A percentile compares a stretch with the other conserved stretches of the same genome.
These are phyloP conservation scores for Choloepus didactylus DNA, from an alignment of 2,797 vertebrate genomes.

Conservation along the genomic window DNA sequence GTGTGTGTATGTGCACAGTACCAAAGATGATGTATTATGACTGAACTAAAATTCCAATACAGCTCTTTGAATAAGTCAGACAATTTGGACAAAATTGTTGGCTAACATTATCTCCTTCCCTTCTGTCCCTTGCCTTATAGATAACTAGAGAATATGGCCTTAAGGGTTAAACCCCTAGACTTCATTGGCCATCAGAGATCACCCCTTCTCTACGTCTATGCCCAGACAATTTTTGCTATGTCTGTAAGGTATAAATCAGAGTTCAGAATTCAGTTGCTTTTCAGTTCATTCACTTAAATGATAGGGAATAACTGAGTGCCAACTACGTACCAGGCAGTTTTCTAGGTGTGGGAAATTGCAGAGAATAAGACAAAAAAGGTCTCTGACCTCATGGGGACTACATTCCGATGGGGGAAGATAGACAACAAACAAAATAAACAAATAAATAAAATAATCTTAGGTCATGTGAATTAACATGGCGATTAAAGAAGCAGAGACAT, in stretches of 20 bases:
- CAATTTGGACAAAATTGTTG: neutral
- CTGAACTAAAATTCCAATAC: neutral
- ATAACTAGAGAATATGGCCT: neutral
- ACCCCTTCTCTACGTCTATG: neutral
- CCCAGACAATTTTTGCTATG: neutral
- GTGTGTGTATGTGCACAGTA: fast-evolving
- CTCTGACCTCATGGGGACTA: neutral
- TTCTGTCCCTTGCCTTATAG: neutral
- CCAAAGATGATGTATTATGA: neutral
- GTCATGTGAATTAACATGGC: neutral
- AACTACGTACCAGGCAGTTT: neutral
- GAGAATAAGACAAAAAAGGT: neutral
- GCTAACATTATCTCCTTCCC: neutral
- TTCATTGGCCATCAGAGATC: neutral
- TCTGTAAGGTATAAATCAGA: neutral
- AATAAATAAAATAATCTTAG: neutral
- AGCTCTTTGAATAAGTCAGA: neutral
- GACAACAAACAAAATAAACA: neutral
- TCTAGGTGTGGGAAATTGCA: neutral
- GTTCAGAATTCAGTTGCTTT: neutral
- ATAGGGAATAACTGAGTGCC: neutral
- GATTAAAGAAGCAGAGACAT: neutral
- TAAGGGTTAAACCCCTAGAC: neutral
- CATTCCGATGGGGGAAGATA: neutral
- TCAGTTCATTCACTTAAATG: neutral